Base-by-base conservation (phyloP, 37 sponge, comb jelly and placozoan genomes). In the Eunapius fragilis region DNA sequence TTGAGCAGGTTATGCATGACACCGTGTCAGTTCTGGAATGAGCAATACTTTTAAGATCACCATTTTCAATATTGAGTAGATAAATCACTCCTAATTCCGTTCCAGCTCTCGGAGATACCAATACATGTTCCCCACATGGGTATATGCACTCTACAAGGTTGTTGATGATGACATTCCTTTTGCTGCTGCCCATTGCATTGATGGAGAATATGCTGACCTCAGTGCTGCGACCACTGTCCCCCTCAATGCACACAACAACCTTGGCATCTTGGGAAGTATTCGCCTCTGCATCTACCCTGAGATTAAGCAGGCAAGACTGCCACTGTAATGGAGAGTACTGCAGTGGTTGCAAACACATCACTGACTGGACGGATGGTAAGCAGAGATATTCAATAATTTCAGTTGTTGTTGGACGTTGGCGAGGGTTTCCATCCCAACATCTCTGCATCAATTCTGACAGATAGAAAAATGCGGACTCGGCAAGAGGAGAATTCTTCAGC, bases 361-460 rank as follows among this genome's bases (percentile, higher is more conserved):
- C 32, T 0, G 82, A 80, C 85, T 93, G 91, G 41, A 81, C 80
- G 37, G 78, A 22, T 2, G 84, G 28, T 0, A 30, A 38, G 37
- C 75, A 77, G 34, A 93, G 24, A 14, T 72, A 28, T 35, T 80
- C 50, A 14, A 87, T 84, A 30, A 90, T 85, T 6, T 80, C 74
- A 32, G 80, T 38, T 23, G 91, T 85, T 0, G 50, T 30, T 2
- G 91, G 89, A 24, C 96, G 88, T 27, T 88, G 78, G 26, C 74
- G 37, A 25, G 94, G 94, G 76, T 88, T 87, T 17, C 89, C 89
- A 38, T 89, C 87, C 97, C 97, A 96, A 49, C 95, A 93, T 24
- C 71, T 70, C 80, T 86, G 80, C 93, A 96, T 96, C 78, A 96
- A 70, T 31, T 78, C 28, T 19, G 92, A 89, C 45, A 96, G 76